Percentiles rank a stretch among this genome's conserved stretches.
Conservation (phyloP, 2,113 vertebrate species). For the Synodontis membranacea region DNA sequence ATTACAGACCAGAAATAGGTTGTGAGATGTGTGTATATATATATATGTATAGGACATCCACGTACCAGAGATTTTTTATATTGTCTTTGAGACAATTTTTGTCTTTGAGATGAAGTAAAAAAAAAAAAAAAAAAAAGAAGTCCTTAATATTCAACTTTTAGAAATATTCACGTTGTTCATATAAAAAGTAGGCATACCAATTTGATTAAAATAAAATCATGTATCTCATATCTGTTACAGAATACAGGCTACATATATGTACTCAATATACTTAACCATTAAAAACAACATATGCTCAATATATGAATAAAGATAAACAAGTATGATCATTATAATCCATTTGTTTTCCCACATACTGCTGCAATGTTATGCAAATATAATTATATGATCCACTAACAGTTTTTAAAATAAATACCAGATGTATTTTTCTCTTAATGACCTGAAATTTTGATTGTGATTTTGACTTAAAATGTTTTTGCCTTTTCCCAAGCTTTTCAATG, state of each 20-base stretch:
- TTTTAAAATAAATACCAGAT: background rate
- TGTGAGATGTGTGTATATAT: too few species aligned
- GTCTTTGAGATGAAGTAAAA: background rate
- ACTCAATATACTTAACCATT: background rate
- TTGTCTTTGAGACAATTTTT: background rate
- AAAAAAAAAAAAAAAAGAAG: background rate
- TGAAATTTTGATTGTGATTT: background rate
- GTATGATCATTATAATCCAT: background rate
- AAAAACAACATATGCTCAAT: background rate
- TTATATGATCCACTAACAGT: background rate
- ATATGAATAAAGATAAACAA: background rate
- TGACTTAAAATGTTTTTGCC: conserved; percentile 6
- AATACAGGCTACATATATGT: background rate
- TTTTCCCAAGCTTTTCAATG: background rate
- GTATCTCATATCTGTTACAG: background rate
- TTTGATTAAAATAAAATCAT: background rate
- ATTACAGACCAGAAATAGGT: background rate
- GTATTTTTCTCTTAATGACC: background rate
- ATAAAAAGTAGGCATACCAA: background rate
- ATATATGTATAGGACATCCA: background rate
- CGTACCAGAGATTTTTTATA: background rate
- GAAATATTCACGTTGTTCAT: background rate
- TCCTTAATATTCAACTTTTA: background rate
- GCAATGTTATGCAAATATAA: background rate
- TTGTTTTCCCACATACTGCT: background rate